Base-by-base conservation (phyloP, 2,888 invertebrate species). In the Drosophila birchii region DNA sequence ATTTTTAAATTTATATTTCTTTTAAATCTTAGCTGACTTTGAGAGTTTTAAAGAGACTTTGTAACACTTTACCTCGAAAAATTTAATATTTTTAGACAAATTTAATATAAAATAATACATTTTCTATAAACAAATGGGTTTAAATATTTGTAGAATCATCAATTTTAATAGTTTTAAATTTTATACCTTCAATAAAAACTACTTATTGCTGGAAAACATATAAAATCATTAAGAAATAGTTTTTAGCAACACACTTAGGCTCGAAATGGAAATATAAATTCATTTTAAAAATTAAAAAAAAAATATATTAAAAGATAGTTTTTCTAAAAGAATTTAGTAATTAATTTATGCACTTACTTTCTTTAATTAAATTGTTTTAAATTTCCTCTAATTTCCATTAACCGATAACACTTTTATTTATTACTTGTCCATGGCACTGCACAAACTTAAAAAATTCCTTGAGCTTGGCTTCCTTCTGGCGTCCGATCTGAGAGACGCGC, bases 401-500 rank as follows among this genome's bases (percentile, higher is more conserved):
- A 51, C 34, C 20, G n/a, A 12, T 16, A 16, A 26, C 45, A 68
- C 67, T 68, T 20, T 68, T 8, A 36, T n/a, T 45, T 26, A 23
- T 29, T 51, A 18, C 38, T 29, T 57, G 18, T 32, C 44, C 44
- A 36, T 36, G 55, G 29, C 64, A 56, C 56, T 66, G 14, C 39
- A 41, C 34, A 34, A 26, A 9, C 29, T 39, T 16, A 32, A 14
- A 39, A 39, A 34, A 16, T 11, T 41, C n/a, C 12, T 20, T 11
- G 29, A 29, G n/a, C 26, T 64, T 36, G 36, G 18, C 26, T 64
- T 43, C 39, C 61, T 36, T 18, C 61, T 29, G 47, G 63, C 57
- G 63, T 68, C 49, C 56, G 57, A 54, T 70, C 77, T 79, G 70
- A 75, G 81, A 76, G 74, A 71, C 87, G 87, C 87, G 85, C 85